These are phyloP conservation scores for Cyprinodon brontotheroides DNA, from an alignment of 2,113 vertebrate species.

Conservation along the genomic window DNA sequence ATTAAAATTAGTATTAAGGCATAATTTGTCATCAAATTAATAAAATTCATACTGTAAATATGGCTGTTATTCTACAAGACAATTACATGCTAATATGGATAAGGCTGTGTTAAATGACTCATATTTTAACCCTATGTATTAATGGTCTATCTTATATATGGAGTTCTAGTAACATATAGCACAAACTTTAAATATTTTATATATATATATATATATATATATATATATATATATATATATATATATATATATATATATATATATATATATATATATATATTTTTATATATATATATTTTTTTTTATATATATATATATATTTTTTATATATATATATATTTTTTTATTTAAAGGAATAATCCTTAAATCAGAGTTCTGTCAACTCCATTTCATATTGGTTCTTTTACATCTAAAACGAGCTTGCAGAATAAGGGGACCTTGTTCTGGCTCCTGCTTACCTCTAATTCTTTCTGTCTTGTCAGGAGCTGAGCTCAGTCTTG, in stretches of 20 bases:
- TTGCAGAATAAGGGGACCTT: constrained; percentile 43
- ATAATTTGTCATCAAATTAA: neutral
- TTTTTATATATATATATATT: too few species aligned
- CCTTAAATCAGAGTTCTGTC: constrained; percentile 7
- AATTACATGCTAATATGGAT: neutral
- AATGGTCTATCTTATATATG: neutral
- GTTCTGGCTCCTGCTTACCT: constrained; percentile 40
- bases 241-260: too few species aligned
- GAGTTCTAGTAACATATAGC: neutral
- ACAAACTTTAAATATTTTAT: too few species aligned
- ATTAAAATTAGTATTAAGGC: neutral
- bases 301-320: neutral
- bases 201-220: too few species aligned
- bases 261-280: too few species aligned
- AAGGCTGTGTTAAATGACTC: neutral
- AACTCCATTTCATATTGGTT: constrained; percentile 5
- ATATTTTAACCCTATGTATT: neutral
- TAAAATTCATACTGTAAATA: neutral
- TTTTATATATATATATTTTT: too few species aligned
- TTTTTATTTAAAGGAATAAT: constrained; percentile 4
- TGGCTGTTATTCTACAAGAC: neutral
- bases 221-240: too few species aligned
- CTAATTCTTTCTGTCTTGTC: constrained; percentile 39
- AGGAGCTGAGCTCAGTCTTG: constrained; percentile 39
- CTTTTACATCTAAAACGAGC: constrained; percentile 16